These are phyloP conservation scores for Speoplatyrhinus poulsoni DNA, from an alignment of 2,113 vertebrate species.

Conservation along the genomic window DNA sequence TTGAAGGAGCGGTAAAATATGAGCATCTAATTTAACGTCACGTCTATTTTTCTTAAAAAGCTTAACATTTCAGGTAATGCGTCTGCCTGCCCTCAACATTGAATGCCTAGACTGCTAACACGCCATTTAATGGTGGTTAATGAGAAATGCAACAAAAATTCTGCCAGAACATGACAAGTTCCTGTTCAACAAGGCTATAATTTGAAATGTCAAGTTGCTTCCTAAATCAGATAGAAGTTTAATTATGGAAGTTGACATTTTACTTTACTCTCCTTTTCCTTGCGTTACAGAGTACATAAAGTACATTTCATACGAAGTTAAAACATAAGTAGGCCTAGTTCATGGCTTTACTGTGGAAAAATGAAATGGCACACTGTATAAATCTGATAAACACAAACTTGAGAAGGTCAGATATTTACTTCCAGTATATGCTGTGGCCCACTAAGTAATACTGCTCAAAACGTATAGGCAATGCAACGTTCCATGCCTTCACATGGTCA, in stretches of 20 bases:
- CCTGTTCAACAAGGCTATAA: constrained; percentile 6
- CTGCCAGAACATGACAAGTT: background rate
- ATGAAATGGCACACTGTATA: background rate
- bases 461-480: background rate
- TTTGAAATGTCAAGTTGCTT: constrained; percentile 18
- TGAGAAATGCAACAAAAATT: no score
- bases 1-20: no score
- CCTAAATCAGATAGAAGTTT: constrained; percentile 6
- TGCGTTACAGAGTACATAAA: constrained; percentile 11
- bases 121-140: no score
- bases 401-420: constrained; percentile 16
- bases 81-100: background rate
- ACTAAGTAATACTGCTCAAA: background rate
- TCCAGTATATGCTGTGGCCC: background rate
- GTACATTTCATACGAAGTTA: constrained; percentile 14
- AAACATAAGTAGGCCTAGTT: constrained; percentile 1
- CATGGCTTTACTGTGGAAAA: background rate
- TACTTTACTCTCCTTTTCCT: constrained; percentile 16
- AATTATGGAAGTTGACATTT: constrained; percentile 11
- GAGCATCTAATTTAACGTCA: background rate
- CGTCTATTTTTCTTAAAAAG: no score
- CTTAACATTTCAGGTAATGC: no score
- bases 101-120: constrained; percentile 2
- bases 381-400: background rate
- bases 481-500: background rate